Conservation (phyloP, 23 tunicate genomes). For the Styela clava region DNA sequence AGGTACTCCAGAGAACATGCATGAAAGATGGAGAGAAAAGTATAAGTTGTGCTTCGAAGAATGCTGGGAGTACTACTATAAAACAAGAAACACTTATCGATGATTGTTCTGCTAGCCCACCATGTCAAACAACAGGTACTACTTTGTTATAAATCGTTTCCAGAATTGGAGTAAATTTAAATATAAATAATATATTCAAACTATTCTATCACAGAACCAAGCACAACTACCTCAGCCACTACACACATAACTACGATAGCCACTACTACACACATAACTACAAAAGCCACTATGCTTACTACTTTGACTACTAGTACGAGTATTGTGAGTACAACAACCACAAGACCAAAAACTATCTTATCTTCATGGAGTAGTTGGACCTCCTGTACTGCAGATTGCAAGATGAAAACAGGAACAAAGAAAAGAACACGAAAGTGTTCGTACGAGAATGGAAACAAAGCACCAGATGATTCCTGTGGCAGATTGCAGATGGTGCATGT, state of each 20-base stretch:
- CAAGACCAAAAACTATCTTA: not conserved
- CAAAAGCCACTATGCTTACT: not conserved
- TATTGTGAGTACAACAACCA: not conserved
- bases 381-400: not conserved
- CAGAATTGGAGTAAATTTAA: no score
- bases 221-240: not conserved
- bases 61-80: not conserved
- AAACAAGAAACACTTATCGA: not conserved
- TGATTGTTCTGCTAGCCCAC: not conserved
- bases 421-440: not conserved
- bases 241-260: not conserved
- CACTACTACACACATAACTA: not conserved
- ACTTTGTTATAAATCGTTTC: no score
- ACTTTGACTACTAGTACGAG: not conserved
- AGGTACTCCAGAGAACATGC: not conserved
- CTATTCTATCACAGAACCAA: not conserved
- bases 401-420: not conserved
- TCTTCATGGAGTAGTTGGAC: constrained; percentile 6
- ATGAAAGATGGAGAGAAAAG: not conserved
- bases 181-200: no score
- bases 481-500: not conserved
- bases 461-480: not conserved
- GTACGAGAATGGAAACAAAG: not conserved
- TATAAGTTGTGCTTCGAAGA: not conserved
- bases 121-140: not conserved